Base-by-base conservation (phyloP, 2,113 vertebrate genomes). In the Coregonus clupeaformis region DNA sequence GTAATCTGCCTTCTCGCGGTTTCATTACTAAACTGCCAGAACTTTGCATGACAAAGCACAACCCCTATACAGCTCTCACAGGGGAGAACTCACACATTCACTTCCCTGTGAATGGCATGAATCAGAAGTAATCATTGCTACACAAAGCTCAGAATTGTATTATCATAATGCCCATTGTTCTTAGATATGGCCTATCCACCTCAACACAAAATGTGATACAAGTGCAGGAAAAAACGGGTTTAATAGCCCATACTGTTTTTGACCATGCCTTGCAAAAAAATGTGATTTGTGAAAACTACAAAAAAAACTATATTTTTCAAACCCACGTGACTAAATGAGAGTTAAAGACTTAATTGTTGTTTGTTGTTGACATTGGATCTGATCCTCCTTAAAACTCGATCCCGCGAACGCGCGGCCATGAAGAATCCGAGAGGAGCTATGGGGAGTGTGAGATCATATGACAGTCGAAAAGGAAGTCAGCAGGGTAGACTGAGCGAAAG, bases 391-490 rank as follows among this genome's bases (percentile, higher is more conserved):
- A 92, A 42, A 93, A 80, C 85, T 77, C 90, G 85, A 76, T 78
- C 84, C 68, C 80, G 81, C 45, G 27, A 72, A 91, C 87, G 89
- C 88, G 90, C 71, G 6, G 88, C 86, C 91, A 90, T 81, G 89
- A 72, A 73, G 14, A 66, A 79, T 73, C 78, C 13, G 82, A 76
- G 84, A 85, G 78, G 87, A 85, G 87, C 86, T 80, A 82, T 83
- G 77, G 80, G 79, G 84, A 73, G 83, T 88, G 83, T 88, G 90
- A 88, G 91, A 93, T 93, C 93, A 93, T 93, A 92, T 92, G 92
- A 92, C 89, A 92, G 90, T 63, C 85, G 86, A 66, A 93, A 93
- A 93, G 91, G 93, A 86, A 92, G 92, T 92, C 93, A 93, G 89
- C 91, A 90, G 89, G 89, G 79, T 92, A 91, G 91, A 91, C 86